Percentiles rank a stretch among this genome's conserved stretches.
These are phyloP conservation scores for Linhomoeus sp. DNA, from an alignment of 2,888 invertebrate genomes.

Conservation along the genomic window DNA sequence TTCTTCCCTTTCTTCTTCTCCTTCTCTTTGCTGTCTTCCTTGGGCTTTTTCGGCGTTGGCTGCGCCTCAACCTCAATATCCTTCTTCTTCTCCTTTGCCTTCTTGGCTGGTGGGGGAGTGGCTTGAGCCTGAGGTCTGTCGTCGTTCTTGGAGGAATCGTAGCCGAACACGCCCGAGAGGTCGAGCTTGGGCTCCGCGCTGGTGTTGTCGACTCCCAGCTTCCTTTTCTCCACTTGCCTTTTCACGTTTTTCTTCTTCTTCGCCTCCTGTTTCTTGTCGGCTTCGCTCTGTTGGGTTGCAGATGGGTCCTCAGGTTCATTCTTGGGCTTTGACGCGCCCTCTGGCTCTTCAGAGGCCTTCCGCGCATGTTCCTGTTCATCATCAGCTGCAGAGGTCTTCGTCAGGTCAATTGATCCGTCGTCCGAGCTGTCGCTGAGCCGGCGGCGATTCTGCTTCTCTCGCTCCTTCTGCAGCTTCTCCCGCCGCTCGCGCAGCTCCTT, in stretches of 20 bases:
- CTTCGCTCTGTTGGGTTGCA: no score
- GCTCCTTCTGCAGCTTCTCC: no score
- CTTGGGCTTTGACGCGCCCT: background rate
- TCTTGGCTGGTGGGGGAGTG: no score
- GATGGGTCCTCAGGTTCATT: background rate
- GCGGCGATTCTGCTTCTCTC: no score
- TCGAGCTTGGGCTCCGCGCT: background rate
- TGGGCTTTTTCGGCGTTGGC: background rate
- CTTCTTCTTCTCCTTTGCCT: background rate
- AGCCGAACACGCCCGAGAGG: background rate
- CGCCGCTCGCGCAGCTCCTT: no score
- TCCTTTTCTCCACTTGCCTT: background rate
- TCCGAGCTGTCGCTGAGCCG: no score
- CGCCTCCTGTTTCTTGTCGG: no score
- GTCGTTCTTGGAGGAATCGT: background rate
- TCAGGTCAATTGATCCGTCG: no score
- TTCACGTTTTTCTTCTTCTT: background rate
- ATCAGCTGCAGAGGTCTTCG: no score
- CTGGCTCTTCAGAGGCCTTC: no score
- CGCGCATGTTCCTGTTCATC: no score
- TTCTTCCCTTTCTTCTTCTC: background rate
- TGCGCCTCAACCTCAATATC: background rate
- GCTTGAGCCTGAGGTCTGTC: no score
- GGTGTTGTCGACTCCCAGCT: background rate
- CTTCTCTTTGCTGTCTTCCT: background rate